Evolutionary conservation across 2,888 invertebrate species (phyloP).

Genomic region (Serrognathus titanus): DNA sequence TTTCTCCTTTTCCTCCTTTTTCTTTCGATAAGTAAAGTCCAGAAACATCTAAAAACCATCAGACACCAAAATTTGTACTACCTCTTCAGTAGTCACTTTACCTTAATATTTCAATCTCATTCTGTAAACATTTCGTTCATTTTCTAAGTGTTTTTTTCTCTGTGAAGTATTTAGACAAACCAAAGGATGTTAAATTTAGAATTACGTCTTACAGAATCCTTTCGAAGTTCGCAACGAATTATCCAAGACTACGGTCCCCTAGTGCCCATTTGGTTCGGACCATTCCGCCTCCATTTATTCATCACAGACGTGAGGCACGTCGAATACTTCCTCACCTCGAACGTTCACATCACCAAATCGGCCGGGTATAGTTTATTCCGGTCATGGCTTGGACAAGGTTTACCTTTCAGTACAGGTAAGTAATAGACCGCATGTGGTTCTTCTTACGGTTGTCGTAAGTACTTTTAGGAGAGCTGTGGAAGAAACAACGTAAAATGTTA

Average conservation of each 20-base stretch:
- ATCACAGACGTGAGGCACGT: constrained; percentile 24
- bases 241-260: constrained; percentile 20
- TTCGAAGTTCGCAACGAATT: constrained; percentile 8
- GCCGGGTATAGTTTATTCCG: constrained; percentile 24
- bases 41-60: no score
- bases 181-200: no score
- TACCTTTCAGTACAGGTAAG: constrained; percentile 24
- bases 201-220: constrained; percentile 8
- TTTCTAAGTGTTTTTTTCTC: no score
- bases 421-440: background rate
- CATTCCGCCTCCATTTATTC: constrained; percentile 16
- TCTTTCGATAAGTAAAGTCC: no score
- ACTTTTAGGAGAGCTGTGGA: constrained; percentile 46
- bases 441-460: background rate
- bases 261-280: constrained; percentile 18
- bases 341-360: constrained; percentile 27
- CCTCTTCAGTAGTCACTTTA: no score
- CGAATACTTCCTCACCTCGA: constrained; percentile 24
- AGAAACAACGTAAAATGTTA: constrained; percentile 47
- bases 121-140: no score
- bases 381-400: constrained; percentile 25
- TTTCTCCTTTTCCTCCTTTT: no score
- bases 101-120: no score
- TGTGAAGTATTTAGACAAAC: no score
- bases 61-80: no score